phyloP scores from a whole-genome alignment of 2,888 invertebrate species.

The Abrostola tripartita region DNA sequence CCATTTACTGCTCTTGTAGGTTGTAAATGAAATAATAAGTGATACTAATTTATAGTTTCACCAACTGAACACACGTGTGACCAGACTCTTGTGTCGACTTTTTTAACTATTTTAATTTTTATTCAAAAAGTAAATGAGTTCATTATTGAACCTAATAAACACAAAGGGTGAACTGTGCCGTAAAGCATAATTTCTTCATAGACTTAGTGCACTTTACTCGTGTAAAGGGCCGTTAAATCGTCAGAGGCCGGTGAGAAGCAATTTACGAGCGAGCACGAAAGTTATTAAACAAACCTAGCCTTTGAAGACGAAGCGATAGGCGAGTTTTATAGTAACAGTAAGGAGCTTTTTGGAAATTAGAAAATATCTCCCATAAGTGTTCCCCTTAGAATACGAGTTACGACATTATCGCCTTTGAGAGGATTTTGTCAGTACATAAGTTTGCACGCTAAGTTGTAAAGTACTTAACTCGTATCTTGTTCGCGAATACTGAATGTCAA shows the following conservation, averaged over 20 bases:
- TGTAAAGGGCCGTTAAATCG: conserved; percentile 73
- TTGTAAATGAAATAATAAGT: too few relatives aligned
- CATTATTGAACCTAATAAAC: conserved; percentile 63
- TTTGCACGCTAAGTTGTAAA: conserved; percentile 54
- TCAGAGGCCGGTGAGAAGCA: conserved; percentile 70
- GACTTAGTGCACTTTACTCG: conserved; percentile 64
- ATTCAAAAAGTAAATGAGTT: conserved; percentile 41
- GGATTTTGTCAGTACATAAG: conserved; percentile 50
- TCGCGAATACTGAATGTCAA: conserved; percentile 46
- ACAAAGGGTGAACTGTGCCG: conserved; percentile 52
- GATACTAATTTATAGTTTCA: too few relatives aligned
- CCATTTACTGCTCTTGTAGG: too few relatives aligned
- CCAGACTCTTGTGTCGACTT: too few relatives aligned
- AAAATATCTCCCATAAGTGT: conserved; percentile 47
- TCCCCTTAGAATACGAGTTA: conserved; percentile 38
- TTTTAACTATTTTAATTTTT: too few relatives aligned
- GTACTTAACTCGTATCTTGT: conserved; percentile 55
- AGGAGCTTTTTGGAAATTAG: conserved; percentile 50
- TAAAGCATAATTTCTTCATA: conserved; percentile 67
- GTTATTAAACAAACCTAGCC: conserved; percentile 70
- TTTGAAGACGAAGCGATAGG: conserved; percentile 63
- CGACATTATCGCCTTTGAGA: conserved; percentile 45
- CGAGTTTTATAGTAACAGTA: conserved; percentile 63
- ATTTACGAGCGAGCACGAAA: conserved; percentile 76
- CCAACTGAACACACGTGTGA: too few relatives aligned